Percentiles rank a stretch among this genome's conserved stretches.
These are phyloP conservation scores for Etheostoma perlongum DNA, from an alignment of 2,797 vertebrate species.

Conservation along the genomic window DNA sequence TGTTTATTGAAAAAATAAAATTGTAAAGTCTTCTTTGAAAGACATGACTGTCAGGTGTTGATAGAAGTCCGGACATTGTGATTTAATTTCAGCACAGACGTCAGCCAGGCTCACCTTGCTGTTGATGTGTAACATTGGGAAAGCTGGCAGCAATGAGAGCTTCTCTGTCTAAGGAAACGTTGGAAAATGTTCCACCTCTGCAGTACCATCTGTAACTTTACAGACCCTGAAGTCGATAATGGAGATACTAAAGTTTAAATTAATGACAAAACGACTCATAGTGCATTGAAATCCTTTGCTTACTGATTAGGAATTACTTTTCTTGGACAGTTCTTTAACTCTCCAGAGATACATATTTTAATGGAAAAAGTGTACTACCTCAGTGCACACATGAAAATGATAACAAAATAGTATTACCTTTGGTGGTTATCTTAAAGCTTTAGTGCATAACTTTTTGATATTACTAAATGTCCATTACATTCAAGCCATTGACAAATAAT, in stretches of 20 bases:
- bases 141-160: slow-evolving; percentile 66
- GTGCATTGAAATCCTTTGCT: background rate
- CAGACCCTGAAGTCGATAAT: background rate
- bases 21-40: slow-evolving; percentile 1
- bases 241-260: slow-evolving; percentile 22
- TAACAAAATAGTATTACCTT: background rate
- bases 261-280: background rate
- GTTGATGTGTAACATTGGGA: slow-evolving; percentile 72
- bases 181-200: slow-evolving; percentile 25
- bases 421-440: background rate
- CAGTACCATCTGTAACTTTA: slow-evolving; percentile 17
- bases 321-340: slow-evolving; percentile 9
- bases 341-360: background rate
- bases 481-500: too few species aligned
- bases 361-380: background rate
- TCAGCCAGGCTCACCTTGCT: slow-evolving; percentile 51
- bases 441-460: too few species aligned
- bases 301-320: background rate
- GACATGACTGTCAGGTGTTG: slow-evolving; percentile 19
- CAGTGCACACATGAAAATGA: background rate
- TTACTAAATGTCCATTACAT: too few species aligned
- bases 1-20: background rate
- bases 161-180: slow-evolving; percentile 58
- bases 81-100: slow-evolving; percentile 37
- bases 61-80: slow-evolving; percentile 42